Evolutionary conservation across 2,113 vertebrate genomes (phyloP).

Genomic region (Rhea pennata): DNA sequence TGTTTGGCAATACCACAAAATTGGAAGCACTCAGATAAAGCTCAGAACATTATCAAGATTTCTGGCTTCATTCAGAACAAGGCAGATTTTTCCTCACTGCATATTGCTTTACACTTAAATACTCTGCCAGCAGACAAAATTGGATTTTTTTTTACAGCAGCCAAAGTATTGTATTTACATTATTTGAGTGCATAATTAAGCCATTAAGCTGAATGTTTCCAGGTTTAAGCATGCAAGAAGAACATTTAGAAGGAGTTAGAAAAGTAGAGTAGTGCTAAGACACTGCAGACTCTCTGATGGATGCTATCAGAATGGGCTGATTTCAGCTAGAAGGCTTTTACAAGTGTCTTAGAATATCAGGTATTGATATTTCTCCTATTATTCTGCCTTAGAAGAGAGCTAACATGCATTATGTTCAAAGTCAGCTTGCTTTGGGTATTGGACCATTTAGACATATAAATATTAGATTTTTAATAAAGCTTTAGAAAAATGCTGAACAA

Average conservation of each 20-base stretch:
- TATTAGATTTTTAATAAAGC: not conserved
- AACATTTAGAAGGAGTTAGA: slow-evolving; percentile 17
- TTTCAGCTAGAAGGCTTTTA: not conserved
- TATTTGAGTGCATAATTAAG: slow-evolving; percentile 69
- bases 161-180: slow-evolving; percentile 71
- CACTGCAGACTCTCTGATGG: not conserved
- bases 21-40: slow-evolving; percentile 31
- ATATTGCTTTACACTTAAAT: slow-evolving; percentile 61
- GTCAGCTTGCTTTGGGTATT: not conserved
- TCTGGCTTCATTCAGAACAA: slow-evolving; percentile 53
- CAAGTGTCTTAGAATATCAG: not conserved
- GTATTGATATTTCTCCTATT: not conserved
- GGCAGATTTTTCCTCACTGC: slow-evolving; percentile 54
- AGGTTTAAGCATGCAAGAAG: not conserved
- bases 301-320: not conserved
- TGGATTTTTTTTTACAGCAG: slow-evolving; percentile 41
- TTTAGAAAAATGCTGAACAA: not conserved
- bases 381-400: not conserved
- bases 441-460: not conserved
- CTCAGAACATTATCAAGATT: slow-evolving; percentile 39
- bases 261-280: not conserved
- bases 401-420: not conserved
- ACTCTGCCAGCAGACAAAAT: slow-evolving; percentile 58
- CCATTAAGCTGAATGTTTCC: slow-evolving; percentile 57
- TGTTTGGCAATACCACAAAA: not conserved